phyloP scores from a whole-genome alignment of 2,888 invertebrate genomes.

The Athripsodes cinereus region DNA sequence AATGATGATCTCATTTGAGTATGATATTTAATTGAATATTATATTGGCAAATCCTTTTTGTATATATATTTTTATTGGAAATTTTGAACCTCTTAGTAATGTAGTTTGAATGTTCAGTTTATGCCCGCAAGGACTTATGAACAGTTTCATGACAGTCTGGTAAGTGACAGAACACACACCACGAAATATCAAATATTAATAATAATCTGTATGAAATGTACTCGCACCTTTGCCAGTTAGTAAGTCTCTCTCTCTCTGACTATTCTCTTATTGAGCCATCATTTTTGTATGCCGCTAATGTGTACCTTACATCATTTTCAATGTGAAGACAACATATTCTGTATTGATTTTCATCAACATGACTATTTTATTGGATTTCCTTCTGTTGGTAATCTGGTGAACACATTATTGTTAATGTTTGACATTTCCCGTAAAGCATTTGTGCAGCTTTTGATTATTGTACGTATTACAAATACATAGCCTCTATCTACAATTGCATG shows the following conservation, averaged over 20 bases:
- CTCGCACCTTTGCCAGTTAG: neutral
- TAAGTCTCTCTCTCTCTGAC: no score
- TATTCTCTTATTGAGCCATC: conserved; percentile 25
- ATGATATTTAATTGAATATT: neutral
- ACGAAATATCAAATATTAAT: conserved; percentile 13
- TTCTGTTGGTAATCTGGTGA: neutral
- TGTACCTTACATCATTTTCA: neutral
- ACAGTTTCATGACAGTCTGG: conserved; percentile 84
- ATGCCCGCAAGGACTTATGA: conserved; percentile 82
- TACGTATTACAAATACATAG: no score
- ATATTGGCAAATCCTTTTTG: neutral
- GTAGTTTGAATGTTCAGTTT: conserved; percentile 63
- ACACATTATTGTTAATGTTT: conserved; percentile 24
- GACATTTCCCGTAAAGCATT: neutral
- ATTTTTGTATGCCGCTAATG: conserved; percentile 27
- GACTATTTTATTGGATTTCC: neutral
- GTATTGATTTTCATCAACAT: no score
- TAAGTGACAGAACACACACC: conserved; percentile 51
- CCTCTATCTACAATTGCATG: no score
- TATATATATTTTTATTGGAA: conserved; percentile 14
- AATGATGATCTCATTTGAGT: conserved; percentile 24
- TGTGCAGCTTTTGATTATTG: no score
- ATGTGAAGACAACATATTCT: no score
- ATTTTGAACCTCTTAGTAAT: conserved; percentile 34
- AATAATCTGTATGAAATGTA: neutral